phyloP scores from a whole-genome alignment of 2,113 vertebrate species.

The Plecotus auritus region DNA sequence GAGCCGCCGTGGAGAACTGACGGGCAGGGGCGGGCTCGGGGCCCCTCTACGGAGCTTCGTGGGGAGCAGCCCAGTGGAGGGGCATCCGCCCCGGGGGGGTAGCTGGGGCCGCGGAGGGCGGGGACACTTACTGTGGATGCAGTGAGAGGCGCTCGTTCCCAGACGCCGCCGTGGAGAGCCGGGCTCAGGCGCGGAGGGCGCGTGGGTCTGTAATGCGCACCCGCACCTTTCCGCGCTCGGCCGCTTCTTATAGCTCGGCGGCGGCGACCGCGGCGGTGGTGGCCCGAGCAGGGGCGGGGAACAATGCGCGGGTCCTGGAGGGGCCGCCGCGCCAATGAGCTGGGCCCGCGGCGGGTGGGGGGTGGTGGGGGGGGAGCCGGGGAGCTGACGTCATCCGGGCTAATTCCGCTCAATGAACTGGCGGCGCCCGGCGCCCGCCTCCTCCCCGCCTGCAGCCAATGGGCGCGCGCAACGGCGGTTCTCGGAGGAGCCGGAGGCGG shows the following conservation, averaged over 20 bases:
- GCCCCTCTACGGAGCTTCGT: background rate
- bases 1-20: background rate
- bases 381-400: constrained; percentile 87
- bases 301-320: constrained; percentile 84
- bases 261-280: constrained; percentile 68
- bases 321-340: constrained; percentile 85
- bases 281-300: constrained; percentile 78
- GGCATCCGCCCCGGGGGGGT: background rate
- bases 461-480: constrained; percentile 31
- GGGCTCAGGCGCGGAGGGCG: background rate
- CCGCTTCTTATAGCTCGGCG: constrained; percentile 85
- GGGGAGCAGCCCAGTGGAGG: background rate
- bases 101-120: background rate
- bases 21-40: background rate
- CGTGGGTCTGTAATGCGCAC: constrained; percentile 73
- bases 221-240: constrained; percentile 76
- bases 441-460: constrained; percentile 74
- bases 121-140: constrained; percentile 69
- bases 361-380: constrained; percentile 59
- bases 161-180: background rate
- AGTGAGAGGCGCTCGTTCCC: background rate
- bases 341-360: constrained; percentile 60
- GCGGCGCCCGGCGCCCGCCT: constrained; percentile 77
- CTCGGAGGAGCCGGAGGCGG: constrained; percentile 22
- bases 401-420: constrained; percentile 83